Percentiles rank a stretch among this genome's conserved stretches.
These are phyloP conservation scores for Julus scandinavius DNA, from an alignment of 2,888 invertebrate species.

Conservation along the genomic window DNA sequence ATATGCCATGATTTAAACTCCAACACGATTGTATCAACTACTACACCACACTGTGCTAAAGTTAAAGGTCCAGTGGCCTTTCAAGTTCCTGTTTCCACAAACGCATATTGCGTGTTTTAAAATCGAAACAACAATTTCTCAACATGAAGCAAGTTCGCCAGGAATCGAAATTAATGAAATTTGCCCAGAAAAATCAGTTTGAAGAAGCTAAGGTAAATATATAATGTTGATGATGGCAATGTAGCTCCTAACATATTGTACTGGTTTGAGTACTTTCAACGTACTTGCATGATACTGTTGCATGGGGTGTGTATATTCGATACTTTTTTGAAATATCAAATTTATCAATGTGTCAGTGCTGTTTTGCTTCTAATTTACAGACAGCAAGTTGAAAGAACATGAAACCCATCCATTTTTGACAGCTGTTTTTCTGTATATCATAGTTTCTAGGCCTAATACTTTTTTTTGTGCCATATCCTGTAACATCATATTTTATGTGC, in stretches of 20 bases:
- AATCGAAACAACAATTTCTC: background rate
- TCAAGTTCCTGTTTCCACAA: background rate
- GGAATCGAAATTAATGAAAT: conserved; percentile 49
- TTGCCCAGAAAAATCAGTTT: conserved; percentile 50
- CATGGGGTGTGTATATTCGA: too few species aligned
- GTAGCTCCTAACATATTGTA: conserved; percentile 21
- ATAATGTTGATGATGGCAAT: background rate
- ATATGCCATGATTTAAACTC: background rate
- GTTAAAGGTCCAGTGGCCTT: background rate
- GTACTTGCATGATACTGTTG: background rate
- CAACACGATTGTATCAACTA: background rate
- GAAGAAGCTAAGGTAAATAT: conserved; percentile 53
- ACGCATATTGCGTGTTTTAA: background rate
- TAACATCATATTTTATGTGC: background rate
- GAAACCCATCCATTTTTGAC: background rate
- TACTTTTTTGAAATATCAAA: background rate
- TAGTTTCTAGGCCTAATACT: background rate
- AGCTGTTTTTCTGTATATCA: background rate
- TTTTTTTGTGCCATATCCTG: background rate
- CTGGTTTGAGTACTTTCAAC: background rate
- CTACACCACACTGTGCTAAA: background rate
- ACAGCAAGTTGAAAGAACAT: background rate
- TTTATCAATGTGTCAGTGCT: background rate
- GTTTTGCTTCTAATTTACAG: background rate
- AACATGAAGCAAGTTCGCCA: conserved; percentile 55